Conservation (phyloP, 2,888 invertebrate species). For the Metalampra italica region DNA sequence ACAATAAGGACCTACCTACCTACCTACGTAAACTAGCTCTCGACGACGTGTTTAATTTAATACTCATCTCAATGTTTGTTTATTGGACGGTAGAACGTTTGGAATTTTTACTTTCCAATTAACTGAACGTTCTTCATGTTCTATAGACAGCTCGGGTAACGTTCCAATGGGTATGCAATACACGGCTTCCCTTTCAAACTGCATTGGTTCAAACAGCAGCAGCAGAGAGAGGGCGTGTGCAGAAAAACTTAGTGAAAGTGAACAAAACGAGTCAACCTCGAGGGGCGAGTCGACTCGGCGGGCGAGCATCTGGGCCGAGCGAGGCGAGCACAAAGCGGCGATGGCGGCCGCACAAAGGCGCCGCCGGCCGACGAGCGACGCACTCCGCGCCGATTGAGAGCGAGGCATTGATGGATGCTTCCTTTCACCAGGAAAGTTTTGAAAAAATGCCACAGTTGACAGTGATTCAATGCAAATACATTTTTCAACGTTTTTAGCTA, state of each 20-base stretch:
- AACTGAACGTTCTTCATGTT: too few species aligned
- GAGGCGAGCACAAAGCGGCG: conserved; percentile 3
- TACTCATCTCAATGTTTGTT: too few species aligned
- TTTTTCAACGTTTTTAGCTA: not conserved
- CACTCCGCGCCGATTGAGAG: conserved; percentile 2
- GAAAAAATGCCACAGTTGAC: not conserved
- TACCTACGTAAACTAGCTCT: too few species aligned
- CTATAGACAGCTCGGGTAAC: too few species aligned
- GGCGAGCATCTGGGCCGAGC: not conserved
- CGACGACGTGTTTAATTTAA: too few species aligned
- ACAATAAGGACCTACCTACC: not conserved
- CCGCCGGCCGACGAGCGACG: not conserved
- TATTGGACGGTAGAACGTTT: too few species aligned
- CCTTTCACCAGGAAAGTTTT: not conserved
- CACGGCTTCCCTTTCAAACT: too few species aligned
- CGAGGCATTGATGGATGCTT: not conserved
- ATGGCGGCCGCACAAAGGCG: not conserved
- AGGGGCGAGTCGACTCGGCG: too few species aligned
- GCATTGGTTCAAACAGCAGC: not conserved
- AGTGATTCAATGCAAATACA: not conserved
- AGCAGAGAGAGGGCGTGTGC: not conserved
- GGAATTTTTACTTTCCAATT: too few species aligned
- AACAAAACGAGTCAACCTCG: not conserved
- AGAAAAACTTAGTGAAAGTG: not conserved
- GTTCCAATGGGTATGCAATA: too few species aligned